Evolutionary conservation across 2,113 vertebrate genomes (phyloP).

Genomic region (Syngnathus scovelli): DNA sequence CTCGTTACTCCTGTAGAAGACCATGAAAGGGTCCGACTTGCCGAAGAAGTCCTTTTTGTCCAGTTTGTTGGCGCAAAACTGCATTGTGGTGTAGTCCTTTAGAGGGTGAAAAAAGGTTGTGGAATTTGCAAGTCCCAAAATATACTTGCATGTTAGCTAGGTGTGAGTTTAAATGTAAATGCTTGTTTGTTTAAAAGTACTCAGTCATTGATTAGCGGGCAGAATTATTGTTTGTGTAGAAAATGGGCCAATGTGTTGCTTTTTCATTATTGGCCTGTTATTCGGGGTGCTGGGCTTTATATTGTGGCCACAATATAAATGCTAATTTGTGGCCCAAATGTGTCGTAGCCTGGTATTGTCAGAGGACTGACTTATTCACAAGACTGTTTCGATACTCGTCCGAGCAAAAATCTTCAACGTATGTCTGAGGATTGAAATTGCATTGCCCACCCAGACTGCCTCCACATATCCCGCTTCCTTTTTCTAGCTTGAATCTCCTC

Average conservation of each 20-base stretch:
- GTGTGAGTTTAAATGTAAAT: too few relatives aligned
- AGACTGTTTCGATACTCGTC: background rate
- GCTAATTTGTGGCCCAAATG: background rate
- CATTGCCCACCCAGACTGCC: background rate
- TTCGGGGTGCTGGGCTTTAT: background rate
- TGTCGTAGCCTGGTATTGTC: background rate
- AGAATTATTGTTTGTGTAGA: too few relatives aligned
- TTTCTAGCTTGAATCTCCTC: background rate
- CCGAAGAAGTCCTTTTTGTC: constrained; percentile 95
- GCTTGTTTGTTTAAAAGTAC: too few relatives aligned
- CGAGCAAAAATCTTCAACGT: background rate
- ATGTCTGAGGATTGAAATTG: too few relatives aligned
- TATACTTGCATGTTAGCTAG: too few relatives aligned
- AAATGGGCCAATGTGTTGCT: too few relatives aligned
- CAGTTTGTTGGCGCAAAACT: constrained; percentile 90
- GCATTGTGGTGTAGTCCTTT: constrained; percentile 85
- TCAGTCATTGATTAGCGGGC: too few relatives aligned
- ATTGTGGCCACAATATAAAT: background rate
- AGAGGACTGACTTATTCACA: background rate
- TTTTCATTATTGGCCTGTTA: background rate
- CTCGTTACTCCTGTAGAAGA: constrained; percentile 90
- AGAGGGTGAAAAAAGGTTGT: constrained; percentile 8
- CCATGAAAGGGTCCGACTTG: constrained; percentile 89
- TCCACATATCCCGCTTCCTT: background rate
- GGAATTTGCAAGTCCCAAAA: constrained; percentile 17